Conservation (phyloP, 1,140 invertebrate species). For the Condylostylus longicornis region DNA sequence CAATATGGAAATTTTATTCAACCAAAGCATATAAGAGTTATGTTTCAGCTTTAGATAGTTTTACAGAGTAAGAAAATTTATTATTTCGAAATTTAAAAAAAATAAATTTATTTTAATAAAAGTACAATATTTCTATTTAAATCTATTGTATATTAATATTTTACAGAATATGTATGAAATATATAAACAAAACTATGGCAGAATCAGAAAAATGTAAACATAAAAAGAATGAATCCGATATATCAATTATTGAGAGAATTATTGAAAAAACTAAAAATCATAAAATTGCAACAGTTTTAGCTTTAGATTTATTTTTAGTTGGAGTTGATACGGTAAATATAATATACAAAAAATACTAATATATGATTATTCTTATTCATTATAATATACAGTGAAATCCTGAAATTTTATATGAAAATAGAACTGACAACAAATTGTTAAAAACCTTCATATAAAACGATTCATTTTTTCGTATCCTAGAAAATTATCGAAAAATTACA, state of each 20-base stretch:
- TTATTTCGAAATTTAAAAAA: neutral
- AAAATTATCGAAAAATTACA: neutral
- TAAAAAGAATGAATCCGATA: conserved; percentile 33
- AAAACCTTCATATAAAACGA: neutral
- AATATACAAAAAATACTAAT: no score
- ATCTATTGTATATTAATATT: neutral
- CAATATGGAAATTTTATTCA: conserved; percentile 63
- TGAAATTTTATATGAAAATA: neutral
- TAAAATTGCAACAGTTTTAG: conserved; percentile 58
- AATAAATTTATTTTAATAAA: conserved; percentile 8
- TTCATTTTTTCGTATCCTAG: conserved; percentile 4
- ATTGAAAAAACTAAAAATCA: conserved; percentile 42
- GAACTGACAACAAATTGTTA: neutral
- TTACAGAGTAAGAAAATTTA: conserved; percentile 41
- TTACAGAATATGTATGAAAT: conserved; percentile 43
- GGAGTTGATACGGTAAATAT: conserved; percentile 72
- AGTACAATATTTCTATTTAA: neutral
- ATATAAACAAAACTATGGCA: conserved; percentile 39
- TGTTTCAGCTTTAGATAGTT: conserved; percentile 53
- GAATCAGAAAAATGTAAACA: conserved; percentile 30
- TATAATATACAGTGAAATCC: neutral
- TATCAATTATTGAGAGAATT: conserved; percentile 48
- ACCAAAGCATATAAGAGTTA: conserved; percentile 61
- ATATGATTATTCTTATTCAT: neutral
- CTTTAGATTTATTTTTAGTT: conserved; percentile 70